phyloP scores from a whole-genome alignment of 1,140 invertebrate genomes.

The Drosophila ironensis region DNA sequence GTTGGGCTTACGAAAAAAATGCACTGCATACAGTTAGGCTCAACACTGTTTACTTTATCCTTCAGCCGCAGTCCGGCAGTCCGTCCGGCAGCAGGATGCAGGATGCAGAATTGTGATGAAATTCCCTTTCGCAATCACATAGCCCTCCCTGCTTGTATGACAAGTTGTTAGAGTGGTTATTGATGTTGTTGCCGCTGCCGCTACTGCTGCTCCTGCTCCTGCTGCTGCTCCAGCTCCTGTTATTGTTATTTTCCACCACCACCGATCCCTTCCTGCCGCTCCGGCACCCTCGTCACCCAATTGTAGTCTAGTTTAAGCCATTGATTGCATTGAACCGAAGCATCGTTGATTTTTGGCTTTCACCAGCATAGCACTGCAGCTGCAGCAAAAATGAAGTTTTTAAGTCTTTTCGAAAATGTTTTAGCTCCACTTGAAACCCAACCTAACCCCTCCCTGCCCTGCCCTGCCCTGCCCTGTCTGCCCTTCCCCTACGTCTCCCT shows the following conservation, averaged over 20 bases:
- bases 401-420: constrained; percentile 64
- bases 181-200: constrained; percentile 24
- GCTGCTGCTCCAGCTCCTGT: constrained; percentile 19
- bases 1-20: constrained; percentile 3
- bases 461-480: too few species aligned
- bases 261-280: background rate
- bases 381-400: constrained; percentile 36
- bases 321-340: constrained; percentile 63
- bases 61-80: constrained; percentile 1
- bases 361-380: constrained; percentile 2
- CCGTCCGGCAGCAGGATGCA: constrained; percentile 2
- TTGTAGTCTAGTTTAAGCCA: constrained; percentile 59
- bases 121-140: constrained; percentile 29
- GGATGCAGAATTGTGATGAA: constrained; percentile 63
- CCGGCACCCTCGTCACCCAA: too few species aligned
- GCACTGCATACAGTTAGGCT: constrained; percentile 45
- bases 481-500: background rate
- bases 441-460: too few species aligned
- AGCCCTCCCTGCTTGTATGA: constrained; percentile 57
- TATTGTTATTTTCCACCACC: constrained; percentile 7
- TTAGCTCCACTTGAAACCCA: constrained; percentile 18
- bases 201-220: constrained; percentile 20
- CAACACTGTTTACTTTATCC: constrained; percentile 52
- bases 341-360: constrained; percentile 58
- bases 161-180: constrained; percentile 69